Evolutionary conservation across 2,113 vertebrate genomes (phyloP).

Genomic region (Crotalus helleri): DNA sequence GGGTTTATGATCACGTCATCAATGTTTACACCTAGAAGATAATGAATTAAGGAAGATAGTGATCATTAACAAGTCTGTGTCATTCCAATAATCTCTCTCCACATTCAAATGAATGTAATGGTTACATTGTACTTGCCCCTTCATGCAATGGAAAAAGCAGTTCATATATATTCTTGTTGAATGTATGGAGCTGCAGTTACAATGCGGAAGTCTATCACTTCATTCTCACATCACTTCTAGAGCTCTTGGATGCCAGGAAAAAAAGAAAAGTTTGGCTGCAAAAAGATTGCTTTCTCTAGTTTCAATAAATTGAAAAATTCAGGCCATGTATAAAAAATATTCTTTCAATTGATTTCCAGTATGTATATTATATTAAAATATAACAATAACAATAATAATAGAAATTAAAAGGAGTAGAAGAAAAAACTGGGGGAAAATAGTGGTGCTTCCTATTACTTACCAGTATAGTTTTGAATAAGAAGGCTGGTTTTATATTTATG

Average conservation of each 20-base stretch:
- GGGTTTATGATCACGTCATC: constrained; percentile 74
- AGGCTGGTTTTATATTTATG: constrained; percentile 83
- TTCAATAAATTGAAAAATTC: background rate
- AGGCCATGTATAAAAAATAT: background rate
- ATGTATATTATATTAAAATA: background rate
- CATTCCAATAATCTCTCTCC: background rate
- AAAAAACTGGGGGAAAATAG: background rate
- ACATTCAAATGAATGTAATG: background rate
- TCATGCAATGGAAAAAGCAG: background rate
- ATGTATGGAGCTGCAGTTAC: background rate
- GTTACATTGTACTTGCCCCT: background rate
- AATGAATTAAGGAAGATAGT: constrained; percentile 13
- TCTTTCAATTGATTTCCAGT: background rate
- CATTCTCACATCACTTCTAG: background rate
- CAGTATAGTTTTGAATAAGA: constrained; percentile 88
- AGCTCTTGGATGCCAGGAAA: background rate
- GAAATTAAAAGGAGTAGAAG: background rate
- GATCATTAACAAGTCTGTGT: background rate
- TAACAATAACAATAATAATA: background rate
- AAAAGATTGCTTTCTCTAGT: background rate
- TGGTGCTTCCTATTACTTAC: constrained; percentile 62
- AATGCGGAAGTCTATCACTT: background rate
- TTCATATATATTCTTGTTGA: background rate
- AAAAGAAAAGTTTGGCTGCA: background rate
- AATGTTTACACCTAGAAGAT: constrained; percentile 74